Conservation (phyloP, 2,113 vertebrate genomes). For the Rhadina sibilatrix region DNA sequence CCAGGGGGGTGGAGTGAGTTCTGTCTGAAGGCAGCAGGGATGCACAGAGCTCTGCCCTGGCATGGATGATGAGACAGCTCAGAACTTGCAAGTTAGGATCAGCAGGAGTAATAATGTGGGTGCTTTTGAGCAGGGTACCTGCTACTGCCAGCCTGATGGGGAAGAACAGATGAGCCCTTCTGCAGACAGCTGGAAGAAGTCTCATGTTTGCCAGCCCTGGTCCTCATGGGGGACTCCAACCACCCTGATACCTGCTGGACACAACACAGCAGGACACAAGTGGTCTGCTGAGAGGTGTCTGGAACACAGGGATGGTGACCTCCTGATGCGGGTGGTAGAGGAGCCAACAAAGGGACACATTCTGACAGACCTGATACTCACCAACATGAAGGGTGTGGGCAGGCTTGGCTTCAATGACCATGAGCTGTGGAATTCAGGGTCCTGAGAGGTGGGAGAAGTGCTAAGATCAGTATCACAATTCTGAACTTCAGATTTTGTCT, state of each 20-base stretch:
- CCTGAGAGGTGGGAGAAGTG: background rate
- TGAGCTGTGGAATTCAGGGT: background rate
- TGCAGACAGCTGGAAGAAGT: background rate
- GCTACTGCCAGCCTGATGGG: background rate
- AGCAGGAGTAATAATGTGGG: background rate
- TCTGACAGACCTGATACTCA: background rate
- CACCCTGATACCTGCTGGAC: background rate
- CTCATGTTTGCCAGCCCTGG: background rate
- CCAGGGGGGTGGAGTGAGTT: background rate
- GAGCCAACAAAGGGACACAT: background rate
- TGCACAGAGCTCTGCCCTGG: background rate
- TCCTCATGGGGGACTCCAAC: background rate
- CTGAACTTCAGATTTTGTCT: background rate
- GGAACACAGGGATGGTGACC: background rate
- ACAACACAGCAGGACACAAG: background rate
- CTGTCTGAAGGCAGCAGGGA: background rate
- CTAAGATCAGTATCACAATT: background rate
- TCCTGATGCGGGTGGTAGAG: background rate
- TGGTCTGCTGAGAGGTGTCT: background rate
- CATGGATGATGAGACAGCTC: background rate
- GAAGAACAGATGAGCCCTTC: background rate
- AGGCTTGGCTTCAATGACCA: background rate
- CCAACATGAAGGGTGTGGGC: accelerated
- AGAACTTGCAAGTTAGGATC: background rate
- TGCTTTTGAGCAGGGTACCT: background rate